Base-by-base conservation (phyloP, 2,888 invertebrate genomes). In the Eupeodes luniger region DNA sequence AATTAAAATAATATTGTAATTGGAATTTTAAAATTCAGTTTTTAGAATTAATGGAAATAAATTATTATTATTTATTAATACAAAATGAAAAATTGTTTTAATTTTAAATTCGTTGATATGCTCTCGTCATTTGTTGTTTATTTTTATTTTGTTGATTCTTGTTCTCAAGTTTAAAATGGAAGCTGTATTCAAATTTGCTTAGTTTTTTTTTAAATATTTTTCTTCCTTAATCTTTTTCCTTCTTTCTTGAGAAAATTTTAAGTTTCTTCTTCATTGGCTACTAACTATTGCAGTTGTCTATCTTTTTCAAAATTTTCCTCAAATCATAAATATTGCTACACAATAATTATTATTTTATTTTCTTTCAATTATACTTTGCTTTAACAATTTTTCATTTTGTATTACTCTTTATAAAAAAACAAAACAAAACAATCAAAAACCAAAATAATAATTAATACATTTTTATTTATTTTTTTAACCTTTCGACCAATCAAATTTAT, bases 31-130 rank as follows among this genome's bases (percentile, higher is more conserved):
- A 27, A 85, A 81, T 72, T 80, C 85, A 81, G 75, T 85, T 80
- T 27, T 76, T 70, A 70, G 75, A 84, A 77, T 75, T 87, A 82
- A 84, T 86, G 79, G 87, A 87, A 89, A 89, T 89, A 85, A 89
- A 87, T 83, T 81, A 90, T 88, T 89, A 75, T 78, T 89, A 87
- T 85, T 85, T 85, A 85, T 86, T 89, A 89, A 90, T 89, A 89
- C 90, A 90, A 90, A 90, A 90, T 90, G 90, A 90, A 90, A 90
- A 90, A 90, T 90, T 90, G 90, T 90, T 90, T 90, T 90, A 85
- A 90, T 90, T 85, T 66, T 16, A 75, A 79, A 51, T 57, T 80
- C 51, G 57, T 11, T 61, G 66, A 75, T 69, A 40, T 27, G 27
- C 2, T 27, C 40, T 40, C 40, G 40, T 40, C 2, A 40, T 40